Conservation (phyloP, 2,113 vertebrate genomes). For the Kobus ellipsiprymnus region DNA sequence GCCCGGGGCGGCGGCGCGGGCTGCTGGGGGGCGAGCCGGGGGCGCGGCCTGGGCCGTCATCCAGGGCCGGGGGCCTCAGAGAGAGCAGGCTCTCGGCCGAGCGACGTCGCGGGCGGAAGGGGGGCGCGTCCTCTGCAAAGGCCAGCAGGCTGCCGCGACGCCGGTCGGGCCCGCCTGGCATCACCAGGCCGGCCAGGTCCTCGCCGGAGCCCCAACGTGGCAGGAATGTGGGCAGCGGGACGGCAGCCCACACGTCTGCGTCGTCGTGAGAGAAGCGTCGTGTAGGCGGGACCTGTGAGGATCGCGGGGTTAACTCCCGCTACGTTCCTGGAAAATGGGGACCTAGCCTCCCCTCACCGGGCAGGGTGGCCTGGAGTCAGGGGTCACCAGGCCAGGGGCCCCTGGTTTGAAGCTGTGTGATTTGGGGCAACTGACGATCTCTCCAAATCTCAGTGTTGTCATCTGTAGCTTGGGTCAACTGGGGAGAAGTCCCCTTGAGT, state of each 20-base stretch:
- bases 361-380: neutral
- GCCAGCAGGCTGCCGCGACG: constrained; percentile 83
- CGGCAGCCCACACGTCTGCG: constrained; percentile 89
- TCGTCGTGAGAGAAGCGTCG: constrained; percentile 95
- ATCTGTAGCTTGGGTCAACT: neutral
- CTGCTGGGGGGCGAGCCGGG: constrained; percentile 79
- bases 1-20: constrained; percentile 77
- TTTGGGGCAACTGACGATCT: neutral
- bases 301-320: neutral
- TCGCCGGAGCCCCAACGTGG: constrained; percentile 90
- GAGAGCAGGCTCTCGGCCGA: constrained; percentile 87
- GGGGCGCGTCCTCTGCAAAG: constrained; percentile 83
- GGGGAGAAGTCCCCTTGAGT: neutral
- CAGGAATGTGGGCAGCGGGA: constrained; percentile 86
- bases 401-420: neutral
- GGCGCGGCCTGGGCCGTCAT: constrained; percentile 76
- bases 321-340: neutral
- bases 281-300: constrained; percentile 90
- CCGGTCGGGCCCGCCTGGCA: constrained; percentile 78
- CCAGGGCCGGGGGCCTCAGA: constrained; percentile 78
- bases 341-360: neutral
- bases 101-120: constrained; percentile 82
- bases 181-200: constrained; percentile 85
- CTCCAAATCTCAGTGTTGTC: neutral
- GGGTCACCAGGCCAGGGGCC: neutral